Evolutionary conservation across 2,113 vertebrate species (phyloP).

Genomic region (Mobula birostris): DNA sequence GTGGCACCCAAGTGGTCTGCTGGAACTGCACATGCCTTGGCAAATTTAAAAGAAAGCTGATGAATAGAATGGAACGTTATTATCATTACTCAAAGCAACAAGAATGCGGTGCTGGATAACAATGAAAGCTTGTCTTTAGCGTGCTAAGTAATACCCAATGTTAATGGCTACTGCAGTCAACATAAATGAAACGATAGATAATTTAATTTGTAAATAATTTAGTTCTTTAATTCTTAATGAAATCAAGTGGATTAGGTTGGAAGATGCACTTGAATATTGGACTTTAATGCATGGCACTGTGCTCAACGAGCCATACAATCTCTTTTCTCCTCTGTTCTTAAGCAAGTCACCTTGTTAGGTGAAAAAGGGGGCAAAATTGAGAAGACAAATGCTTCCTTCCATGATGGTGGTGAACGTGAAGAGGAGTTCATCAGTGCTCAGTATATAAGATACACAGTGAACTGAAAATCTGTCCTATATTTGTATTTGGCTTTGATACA

Average conservation of each 20-base stretch:
- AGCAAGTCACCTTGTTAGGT: background rate
- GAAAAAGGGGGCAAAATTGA: background rate
- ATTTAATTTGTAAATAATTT: background rate
- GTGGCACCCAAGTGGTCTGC: background rate
- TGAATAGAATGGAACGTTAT: no score
- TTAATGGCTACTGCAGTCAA: background rate
- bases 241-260: background rate
- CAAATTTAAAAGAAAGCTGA: background rate
- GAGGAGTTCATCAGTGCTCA: background rate
- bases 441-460: background rate
- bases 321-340: background rate
- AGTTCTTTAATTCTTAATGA: background rate
- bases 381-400: background rate
- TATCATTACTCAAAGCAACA: no score
- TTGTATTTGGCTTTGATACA: background rate
- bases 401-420: no score
- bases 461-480: background rate
- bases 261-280: background rate
- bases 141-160: background rate
- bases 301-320: background rate
- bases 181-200: background rate
- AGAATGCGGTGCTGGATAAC: background rate
- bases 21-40: background rate
- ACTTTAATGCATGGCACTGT: background rate
- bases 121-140: background rate